These are phyloP conservation scores for Brachionus manjavacas DNA, from an alignment of 1,140 invertebrate genomes.

Conservation along the genomic window DNA sequence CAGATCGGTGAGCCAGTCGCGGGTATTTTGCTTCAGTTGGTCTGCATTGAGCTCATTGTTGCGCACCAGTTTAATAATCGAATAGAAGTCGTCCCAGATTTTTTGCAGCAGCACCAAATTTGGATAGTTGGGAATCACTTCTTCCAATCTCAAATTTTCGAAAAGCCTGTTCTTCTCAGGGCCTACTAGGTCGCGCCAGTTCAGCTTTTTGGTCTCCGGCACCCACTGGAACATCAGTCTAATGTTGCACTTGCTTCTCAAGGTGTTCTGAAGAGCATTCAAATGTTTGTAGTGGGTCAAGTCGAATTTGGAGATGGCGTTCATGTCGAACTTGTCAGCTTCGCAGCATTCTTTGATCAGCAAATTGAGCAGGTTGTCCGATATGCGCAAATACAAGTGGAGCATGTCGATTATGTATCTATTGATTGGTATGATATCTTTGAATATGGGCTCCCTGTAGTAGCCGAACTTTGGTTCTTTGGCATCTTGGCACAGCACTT, in stretches of 20 bases:
- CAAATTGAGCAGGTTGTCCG: constrained; percentile 12
- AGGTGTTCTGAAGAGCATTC: not conserved
- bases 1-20: not conserved
- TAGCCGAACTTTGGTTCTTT: not conserved
- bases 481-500: not conserved
- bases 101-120: not conserved
- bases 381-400: constrained; percentile 26
- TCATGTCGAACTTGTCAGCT: constrained; percentile 17
- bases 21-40: not conserved
- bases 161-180: constrained; percentile 13
- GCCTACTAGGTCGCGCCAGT: constrained; percentile 21
- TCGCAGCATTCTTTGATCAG: constrained; percentile 9
- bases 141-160: not conserved
- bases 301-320: constrained; percentile 5
- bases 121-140: not conserved
- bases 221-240: constrained; percentile 10
- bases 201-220: constrained; percentile 23
- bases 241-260: not conserved
- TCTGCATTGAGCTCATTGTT: not conserved
- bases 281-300: not conserved
- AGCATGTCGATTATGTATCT: constrained; percentile 38
- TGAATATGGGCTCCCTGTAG: not conserved
- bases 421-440: not conserved
- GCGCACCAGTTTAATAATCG: not conserved
- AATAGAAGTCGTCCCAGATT: constrained; percentile 34